A percentile compares a stretch with the other conserved stretches of the same genome.
These are phyloP conservation scores for Falco biarmicus DNA, from an alignment of 2,797 vertebrate genomes.

Conservation along the genomic window DNA sequence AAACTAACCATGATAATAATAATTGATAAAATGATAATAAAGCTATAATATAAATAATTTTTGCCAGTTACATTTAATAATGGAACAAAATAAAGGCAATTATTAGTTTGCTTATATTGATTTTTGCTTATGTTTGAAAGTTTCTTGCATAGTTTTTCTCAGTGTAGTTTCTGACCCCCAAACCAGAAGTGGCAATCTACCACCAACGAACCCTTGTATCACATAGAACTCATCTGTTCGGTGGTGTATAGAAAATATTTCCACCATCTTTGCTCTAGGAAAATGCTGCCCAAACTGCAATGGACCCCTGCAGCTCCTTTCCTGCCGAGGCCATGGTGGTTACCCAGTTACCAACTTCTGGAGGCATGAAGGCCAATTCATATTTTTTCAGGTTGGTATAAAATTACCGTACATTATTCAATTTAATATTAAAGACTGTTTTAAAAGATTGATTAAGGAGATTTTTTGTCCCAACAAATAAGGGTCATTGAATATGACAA, in stretches of 20 bases:
- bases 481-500: not conserved
- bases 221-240: not conserved
- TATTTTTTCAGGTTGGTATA: slow-evolving; percentile 83
- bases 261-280: slow-evolving; percentile 43
- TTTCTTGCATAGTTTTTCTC: not conserved
- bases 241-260: not conserved
- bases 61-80: not conserved
- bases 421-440: not conserved
- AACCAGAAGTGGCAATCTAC: not conserved
- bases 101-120: not conserved
- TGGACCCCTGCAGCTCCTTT: slow-evolving; percentile 77
- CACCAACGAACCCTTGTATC: not conserved
- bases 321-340: slow-evolving; percentile 82
- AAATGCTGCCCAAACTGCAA: slow-evolving; percentile 82
- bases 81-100: not conserved
- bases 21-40: not conserved
- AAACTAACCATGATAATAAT: not conserved
- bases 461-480: not conserved
- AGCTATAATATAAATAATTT: not conserved
- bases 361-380: slow-evolving; percentile 83
- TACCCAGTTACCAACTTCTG: slow-evolving; percentile 86
- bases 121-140: not conserved
- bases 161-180: not conserved
- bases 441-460: not conserved
- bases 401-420: not conserved